Base-by-base conservation (phyloP, 2,888 invertebrate genomes). In the Zygogramma bicolorata region DNA sequence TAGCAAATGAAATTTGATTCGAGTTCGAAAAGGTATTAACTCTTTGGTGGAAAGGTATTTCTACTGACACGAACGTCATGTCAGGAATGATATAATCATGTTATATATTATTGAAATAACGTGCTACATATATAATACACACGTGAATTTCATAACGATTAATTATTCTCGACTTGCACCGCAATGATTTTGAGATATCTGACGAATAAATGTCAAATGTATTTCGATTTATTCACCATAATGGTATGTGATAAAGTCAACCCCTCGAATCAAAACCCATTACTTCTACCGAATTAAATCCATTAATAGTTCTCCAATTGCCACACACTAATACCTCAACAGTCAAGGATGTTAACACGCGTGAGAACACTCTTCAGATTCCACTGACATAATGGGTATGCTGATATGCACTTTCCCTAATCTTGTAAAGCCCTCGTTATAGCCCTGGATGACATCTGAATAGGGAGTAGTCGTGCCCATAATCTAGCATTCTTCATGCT, bases 361-460 rank as follows among this genome's bases (percentile, higher is more conserved):
- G 46, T 63, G 63, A 46, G 63, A 63, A 63, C 22, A 18, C 63
- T 46, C 49, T 63, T 46, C 63, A 29, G 27, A 63, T 63, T 46
- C 63, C 63, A 18, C 13, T 46, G 34, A 46, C 63, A 46, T 38
- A 40, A 62, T 62, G 25, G 42, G 18, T 20, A 46, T 53, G 53
- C 27, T 27, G 63, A 63, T 42, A 46, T 63, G 46, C 46, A 46
- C 46, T 63, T 62, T 63, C 46, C 63, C 63, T 63, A 63, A 63
- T 63, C 63, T 63, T 40, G 63, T 63, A 46, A 63, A 63, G 29
- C 63, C 27, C 46, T 63, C 46, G 46, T 46, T 63, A 46, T 15
- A 18, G 27, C 8, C 46, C 31, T 29, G 63, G 29, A 29, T 46
- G 63, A 63, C 63, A 63, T 40, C 63, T 63, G 63, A 63, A 63